phyloP scores from a whole-genome alignment of 2,888 invertebrate species.

The Tolmerus cingulatus region DNA sequence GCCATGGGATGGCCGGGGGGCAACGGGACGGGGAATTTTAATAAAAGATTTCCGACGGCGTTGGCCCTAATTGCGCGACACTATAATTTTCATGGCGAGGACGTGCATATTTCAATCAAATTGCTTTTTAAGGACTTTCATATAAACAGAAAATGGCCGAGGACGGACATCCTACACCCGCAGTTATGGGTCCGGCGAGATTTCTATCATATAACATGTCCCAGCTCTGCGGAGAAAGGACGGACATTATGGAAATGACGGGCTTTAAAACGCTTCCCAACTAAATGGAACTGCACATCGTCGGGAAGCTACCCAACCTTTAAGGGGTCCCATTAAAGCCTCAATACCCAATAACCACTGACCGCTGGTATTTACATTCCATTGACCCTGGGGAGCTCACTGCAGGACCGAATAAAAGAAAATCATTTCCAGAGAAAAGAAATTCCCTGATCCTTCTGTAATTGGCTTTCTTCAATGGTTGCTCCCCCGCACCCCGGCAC shows the following conservation, averaged over 20 bases:
- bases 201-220: background rate
- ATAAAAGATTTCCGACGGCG: background rate
- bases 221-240: background rate
- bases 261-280: background rate
- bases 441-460: slow-evolving; percentile 29
- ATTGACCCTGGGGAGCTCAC: slow-evolving; percentile 8
- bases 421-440: slow-evolving; percentile 9
- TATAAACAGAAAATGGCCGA: background rate
- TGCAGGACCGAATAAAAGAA: slow-evolving; percentile 7
- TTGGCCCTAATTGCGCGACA: background rate
- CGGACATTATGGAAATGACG: background rate
- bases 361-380: slow-evolving; percentile 18
- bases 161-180: background rate
- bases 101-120: slow-evolving; percentile 4
- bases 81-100: background rate
- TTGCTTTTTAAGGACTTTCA: background rate
- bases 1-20: background rate
- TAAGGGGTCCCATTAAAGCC: background rate
- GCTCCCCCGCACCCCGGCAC: background rate
- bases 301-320: background rate
- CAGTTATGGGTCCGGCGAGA: background rate
- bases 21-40: background rate
- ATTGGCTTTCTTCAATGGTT: slow-evolving; percentile 14
- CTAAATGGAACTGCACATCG: background rate
- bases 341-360: slow-evolving; percentile 19